These are phyloP conservation scores for Taxidea taxus DNA, from an alignment of 2,113 vertebrate species.

Conservation along the genomic window DNA sequence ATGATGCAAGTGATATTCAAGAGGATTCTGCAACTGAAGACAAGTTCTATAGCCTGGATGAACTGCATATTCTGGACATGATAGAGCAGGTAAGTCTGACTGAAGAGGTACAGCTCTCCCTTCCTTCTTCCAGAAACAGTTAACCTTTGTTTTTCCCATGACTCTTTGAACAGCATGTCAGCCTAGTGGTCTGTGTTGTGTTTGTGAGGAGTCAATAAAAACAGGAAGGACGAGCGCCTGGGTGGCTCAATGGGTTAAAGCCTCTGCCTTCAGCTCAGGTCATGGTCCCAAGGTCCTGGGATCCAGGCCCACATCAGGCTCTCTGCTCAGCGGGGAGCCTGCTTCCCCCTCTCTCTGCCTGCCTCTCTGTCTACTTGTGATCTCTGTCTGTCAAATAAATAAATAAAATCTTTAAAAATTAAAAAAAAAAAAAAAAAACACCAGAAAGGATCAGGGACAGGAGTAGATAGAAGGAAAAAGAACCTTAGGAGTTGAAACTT, in stretches of 20 bases:
- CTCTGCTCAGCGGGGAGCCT: no score
- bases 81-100: constrained; percentile 62
- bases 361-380: no score
- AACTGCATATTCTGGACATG: constrained; percentile 65
- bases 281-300: no score
- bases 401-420: no score
- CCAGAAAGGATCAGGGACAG: not conserved
- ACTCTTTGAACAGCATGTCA: not conserved
- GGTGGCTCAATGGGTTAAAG: no score
- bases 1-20: constrained; percentile 55
- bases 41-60: constrained; percentile 66
- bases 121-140: not conserved
- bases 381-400: no score
- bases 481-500: not conserved
- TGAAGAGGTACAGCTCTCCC: not conserved
- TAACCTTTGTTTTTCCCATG: not conserved
- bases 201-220: not conserved
- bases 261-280: no score
- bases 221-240: not conserved
- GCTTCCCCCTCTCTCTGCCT: no score
- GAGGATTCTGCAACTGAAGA: constrained; percentile 59
- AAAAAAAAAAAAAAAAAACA: no score
- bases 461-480: not conserved
- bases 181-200: not conserved
- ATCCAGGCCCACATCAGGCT: no score